Conservation (phyloP, 2,113 vertebrate genomes). For the Pterocles gutturalis region DNA sequence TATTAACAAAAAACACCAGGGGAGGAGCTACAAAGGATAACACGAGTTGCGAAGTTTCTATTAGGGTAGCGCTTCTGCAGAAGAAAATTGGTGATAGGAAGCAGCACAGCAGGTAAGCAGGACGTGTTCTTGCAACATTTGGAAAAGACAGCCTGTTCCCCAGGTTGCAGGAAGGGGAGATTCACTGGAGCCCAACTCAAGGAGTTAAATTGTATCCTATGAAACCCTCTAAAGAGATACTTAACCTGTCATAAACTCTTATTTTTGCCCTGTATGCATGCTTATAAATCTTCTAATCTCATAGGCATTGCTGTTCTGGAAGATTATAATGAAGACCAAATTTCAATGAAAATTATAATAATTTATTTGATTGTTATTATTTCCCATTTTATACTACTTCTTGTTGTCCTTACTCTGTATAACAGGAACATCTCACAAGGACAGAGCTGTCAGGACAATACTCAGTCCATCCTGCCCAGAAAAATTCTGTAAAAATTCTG, state of each 20-base stretch:
- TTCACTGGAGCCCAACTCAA: not conserved
- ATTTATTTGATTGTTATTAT: not conserved
- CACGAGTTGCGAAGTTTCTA: not conserved
- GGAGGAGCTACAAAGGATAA: not conserved
- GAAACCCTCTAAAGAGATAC: not conserved
- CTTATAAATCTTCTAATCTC: not conserved
- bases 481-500: not conserved
- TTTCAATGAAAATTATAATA: not conserved
- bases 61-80: not conserved
- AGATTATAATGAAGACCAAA: not conserved
- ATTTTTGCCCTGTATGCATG: not conserved
- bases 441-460: not conserved
- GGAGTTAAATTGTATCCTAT: not conserved
- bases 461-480: not conserved
- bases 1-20: not conserved
- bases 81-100: not conserved
- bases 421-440: not conserved
- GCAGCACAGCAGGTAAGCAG: not conserved
- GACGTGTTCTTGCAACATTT: not conserved
- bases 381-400: not conserved
- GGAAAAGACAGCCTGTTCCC: not conserved
- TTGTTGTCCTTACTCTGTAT: not conserved
- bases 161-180: not conserved
- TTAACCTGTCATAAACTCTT: not conserved
- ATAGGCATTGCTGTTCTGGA: not conserved